Base-by-base conservation (phyloP, 2,797 vertebrate species). In the Acanthurus tractus region DNA sequence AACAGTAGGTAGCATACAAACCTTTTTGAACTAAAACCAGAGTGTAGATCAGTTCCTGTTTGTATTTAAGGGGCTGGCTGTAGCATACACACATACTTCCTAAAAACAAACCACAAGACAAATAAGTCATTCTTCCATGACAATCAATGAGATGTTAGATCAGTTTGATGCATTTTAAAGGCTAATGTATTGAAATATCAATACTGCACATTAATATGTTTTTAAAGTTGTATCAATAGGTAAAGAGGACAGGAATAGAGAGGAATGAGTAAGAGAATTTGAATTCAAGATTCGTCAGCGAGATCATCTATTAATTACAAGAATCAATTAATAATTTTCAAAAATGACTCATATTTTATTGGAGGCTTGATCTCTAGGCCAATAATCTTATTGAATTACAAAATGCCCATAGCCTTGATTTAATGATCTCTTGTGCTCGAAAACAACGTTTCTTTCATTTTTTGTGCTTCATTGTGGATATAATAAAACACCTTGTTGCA, bases 81-180 rank as follows among this genome's bases (percentile, higher is more conserved):
- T 94, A 97, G 93, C 97, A 99, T 25, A 97, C 86, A 85, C 96
- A 98, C 87, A 99, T 93, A 77, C 96, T 96, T 85, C 98, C 98
- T 99, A 82, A 73, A 86, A 91, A 76, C 55, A 76, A 67, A 78
- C 7, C 61, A 76, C 11, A 72, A 42, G 14, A 29, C 1, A 68
- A 8, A 52, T n/a, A 23, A n/a, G 45, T 54, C 3, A 63, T 29
- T 29, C 3, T 4, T 68, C 54, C 2, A 29, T 44, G 50, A 52
- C 25, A 18, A 61, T 63, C 22, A 59, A 12, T 14, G 13, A 40
- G 9, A 59, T 38, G 48, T 18, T 2, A 12, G 63, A 67, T 54
- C 7, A 34, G 42, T 15, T 8, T 48, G 48, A 29, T 29, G 25
- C 25, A 29, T 29, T 29, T 29, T 29, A 29, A 29, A 29, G 25